phyloP scores from a whole-genome alignment of 2,797 vertebrate genomes.

The Coregonus sp. region DNA sequence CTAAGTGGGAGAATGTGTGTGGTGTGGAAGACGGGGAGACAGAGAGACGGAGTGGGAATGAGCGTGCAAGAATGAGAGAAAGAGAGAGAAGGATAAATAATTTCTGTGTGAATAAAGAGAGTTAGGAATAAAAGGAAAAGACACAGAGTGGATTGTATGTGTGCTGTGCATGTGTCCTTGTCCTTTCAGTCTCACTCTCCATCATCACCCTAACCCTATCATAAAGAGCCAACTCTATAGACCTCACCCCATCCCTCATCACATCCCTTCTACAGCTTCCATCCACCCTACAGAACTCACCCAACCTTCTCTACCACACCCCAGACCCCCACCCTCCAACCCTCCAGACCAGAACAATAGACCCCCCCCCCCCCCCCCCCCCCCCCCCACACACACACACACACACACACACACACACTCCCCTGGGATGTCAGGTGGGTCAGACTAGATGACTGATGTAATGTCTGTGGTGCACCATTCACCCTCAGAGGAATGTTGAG shows the following conservation, averaged over 20 bases:
- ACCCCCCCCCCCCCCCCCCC: no score
- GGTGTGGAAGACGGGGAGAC: constrained; percentile 49
- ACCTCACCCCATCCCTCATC: no score
- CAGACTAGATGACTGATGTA: constrained; percentile 23
- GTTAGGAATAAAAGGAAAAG: background rate
- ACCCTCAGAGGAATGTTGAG: constrained; percentile 57
- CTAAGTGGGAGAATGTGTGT: constrained; percentile 55
- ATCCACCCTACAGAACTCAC: background rate
- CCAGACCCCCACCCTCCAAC: background rate
- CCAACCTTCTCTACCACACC: background rate
- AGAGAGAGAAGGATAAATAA: background rate
- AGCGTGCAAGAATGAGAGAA: background rate
- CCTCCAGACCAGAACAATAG: background rate
- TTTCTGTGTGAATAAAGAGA: background rate
- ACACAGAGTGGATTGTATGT: background rate
- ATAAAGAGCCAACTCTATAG: no score
- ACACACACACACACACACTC: no score
- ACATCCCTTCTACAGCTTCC: background rate
- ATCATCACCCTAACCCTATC: background rate
- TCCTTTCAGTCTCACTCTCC: background rate
- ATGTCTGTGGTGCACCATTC: constrained; percentile 11
- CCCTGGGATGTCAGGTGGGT: background rate
- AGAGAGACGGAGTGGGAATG: constrained; percentile 31
- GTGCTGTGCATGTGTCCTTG: background rate
- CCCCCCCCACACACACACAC: no score